Percentiles rank a stretch among this genome's conserved stretches.
Evolutionary conservation across 2,888 invertebrate species (phyloP).

Genomic region (Euproctis similis): DNA sequence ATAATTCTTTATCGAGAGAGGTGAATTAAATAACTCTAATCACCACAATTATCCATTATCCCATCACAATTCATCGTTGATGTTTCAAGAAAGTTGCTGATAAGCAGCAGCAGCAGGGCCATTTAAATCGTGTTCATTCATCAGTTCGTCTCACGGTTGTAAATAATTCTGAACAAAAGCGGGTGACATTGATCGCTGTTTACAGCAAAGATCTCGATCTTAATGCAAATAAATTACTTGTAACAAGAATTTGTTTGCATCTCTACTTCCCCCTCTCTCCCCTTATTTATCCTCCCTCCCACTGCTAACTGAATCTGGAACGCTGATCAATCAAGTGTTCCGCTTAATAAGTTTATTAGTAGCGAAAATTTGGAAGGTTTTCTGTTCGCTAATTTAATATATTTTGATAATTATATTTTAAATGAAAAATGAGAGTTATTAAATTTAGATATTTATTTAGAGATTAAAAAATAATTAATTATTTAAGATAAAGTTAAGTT

Average conservation of each 20-base stretch:
- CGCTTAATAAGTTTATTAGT: conserved; percentile 27
- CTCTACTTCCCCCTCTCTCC: neutral
- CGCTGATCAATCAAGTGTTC: conserved; percentile 27
- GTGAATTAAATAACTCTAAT: conserved; percentile 11
- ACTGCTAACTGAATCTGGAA: conserved; percentile 13
- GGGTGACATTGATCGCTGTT: conserved; percentile 29
- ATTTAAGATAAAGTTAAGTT: too few species aligned
- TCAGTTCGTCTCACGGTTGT: conserved; percentile 20
- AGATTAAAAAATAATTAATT: too few species aligned
- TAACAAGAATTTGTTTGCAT: conserved; percentile 22
- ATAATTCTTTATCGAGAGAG: neutral
- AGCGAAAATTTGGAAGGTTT: conserved; percentile 10
- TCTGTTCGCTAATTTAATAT: conserved; percentile 12
- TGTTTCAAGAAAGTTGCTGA: conserved; percentile 16
- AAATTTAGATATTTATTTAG: neutral
- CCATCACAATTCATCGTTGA: conserved; percentile 14
- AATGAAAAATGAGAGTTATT: conserved; percentile 7
- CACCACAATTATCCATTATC: conserved; percentile 4
- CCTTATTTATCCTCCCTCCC: conserved; percentile 4
- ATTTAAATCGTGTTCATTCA: conserved; percentile 20
- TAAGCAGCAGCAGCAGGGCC: conserved; percentile 13
- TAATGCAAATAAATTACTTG: conserved; percentile 35
- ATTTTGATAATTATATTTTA: conserved; percentile 8
- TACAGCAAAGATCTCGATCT: conserved; percentile 32
- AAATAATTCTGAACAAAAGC: conserved; percentile 34